Conservation (phyloP, 2,797 vertebrate genomes). For the Neomorphus geoffroyi region DNA sequence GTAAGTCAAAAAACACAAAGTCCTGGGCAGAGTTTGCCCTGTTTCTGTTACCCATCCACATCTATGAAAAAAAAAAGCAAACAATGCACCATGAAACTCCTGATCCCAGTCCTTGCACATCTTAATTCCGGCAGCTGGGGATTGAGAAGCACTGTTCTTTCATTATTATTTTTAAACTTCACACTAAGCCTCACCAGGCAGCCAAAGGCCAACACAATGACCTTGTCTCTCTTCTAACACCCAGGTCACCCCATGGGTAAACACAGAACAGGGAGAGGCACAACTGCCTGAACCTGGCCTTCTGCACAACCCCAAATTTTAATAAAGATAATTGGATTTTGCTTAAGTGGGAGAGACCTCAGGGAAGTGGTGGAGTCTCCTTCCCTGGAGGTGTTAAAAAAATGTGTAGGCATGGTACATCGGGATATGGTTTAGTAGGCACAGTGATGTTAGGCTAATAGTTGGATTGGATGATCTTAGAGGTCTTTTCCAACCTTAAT, state of each 20-base stretch:
- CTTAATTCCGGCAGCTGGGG: not conserved
- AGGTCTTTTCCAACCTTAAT: too few relatives aligned
- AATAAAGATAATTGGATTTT: not conserved
- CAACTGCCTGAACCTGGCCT: not conserved
- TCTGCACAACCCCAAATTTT: not conserved
- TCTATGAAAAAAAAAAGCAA: not conserved
- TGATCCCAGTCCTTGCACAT: not conserved
- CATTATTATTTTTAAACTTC: not conserved
- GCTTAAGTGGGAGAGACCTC: not conserved
- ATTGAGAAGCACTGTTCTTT: not conserved
- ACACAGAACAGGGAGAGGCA: not conserved
- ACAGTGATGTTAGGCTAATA: too few relatives aligned
- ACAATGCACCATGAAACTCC: not conserved
- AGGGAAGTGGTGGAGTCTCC: too few relatives aligned
- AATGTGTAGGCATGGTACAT: too few relatives aligned
- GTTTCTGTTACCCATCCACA: not conserved
- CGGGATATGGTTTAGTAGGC: too few relatives aligned
- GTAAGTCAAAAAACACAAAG: conserved; percentile 10
- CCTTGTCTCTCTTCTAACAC: not conserved
- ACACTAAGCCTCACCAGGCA: not conserved
- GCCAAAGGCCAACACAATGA: not conserved
- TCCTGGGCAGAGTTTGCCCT: not conserved
- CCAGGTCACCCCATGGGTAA: not conserved
- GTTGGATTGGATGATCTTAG: too few relatives aligned
- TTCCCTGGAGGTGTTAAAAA: too few relatives aligned